These are phyloP conservation scores for Poliocrania exsul DNA, from an alignment of 2,797 vertebrate species.

Conservation along the genomic window DNA sequence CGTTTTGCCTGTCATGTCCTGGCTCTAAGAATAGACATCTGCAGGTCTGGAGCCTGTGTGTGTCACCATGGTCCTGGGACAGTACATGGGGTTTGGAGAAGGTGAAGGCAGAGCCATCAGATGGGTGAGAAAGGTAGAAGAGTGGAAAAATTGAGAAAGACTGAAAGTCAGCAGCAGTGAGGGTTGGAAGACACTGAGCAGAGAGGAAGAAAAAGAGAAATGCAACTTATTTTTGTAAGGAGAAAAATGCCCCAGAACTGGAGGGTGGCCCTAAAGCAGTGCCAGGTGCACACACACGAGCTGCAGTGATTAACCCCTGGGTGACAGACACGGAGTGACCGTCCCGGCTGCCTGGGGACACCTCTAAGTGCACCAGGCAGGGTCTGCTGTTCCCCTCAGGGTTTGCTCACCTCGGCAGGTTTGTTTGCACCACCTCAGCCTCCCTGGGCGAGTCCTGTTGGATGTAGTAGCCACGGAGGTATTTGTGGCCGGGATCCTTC, in stretches of 20 bases:
- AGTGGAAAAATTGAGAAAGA: not conserved
- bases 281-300: not conserved
- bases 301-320: not conserved
- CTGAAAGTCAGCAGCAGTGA: not conserved
- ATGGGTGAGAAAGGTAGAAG: not conserved
- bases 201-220: not conserved
- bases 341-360: not conserved
- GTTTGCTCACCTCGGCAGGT: not conserved
- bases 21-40: not conserved
- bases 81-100: rapidly evolving
- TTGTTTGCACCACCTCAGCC: not conserved
- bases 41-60: not conserved
- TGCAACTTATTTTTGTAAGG: not conserved
- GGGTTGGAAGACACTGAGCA: not conserved
- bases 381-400: rapidly evolving
- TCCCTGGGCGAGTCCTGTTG: not conserved
- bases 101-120: not conserved
- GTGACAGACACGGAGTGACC: not conserved
- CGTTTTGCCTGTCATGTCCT: not conserved
- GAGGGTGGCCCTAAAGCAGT: not conserved
- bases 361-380: not conserved
- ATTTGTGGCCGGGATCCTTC: not conserved
- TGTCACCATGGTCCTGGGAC: not conserved
- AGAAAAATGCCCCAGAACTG: not conserved
- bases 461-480: not conserved